Percentiles rank a stretch among this genome's conserved stretches.
Evolutionary conservation across 2,113 vertebrate genomes (phyloP).

Genomic region (Cinclus cinclus): DNA sequence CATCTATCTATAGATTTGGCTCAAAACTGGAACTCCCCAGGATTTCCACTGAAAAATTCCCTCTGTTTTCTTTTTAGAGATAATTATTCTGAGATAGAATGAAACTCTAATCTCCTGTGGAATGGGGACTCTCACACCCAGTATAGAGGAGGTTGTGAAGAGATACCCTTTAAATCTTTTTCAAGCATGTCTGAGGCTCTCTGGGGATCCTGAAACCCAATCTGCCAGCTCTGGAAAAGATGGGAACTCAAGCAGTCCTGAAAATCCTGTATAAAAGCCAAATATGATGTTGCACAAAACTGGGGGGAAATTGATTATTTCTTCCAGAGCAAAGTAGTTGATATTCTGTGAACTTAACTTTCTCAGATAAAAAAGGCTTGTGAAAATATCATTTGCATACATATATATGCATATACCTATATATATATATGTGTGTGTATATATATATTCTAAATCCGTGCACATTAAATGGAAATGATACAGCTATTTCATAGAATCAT

Average conservation of each 20-base stretch:
- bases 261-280: background rate
- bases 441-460: background rate
- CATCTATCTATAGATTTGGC: conserved; percentile 59
- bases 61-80: background rate
- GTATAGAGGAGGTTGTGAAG: conserved; percentile 10
- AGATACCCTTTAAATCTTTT: background rate
- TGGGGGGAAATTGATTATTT: background rate
- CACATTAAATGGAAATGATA: background rate
- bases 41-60: conserved; percentile 26
- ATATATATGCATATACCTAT: background rate
- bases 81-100: conserved; percentile 23
- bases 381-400: background rate
- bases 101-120: background rate
- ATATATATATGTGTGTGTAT: background rate
- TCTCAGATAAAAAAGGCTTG: background rate
- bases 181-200: background rate
- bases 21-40: conserved; percentile 13
- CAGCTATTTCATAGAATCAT: background rate
- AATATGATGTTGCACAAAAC: accelerated
- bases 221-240: background rate
- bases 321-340: background rate
- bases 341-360: background rate
- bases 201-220: background rate
- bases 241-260: background rate
- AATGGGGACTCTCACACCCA: background rate